phyloP scores from a whole-genome alignment of 37 sponge, comb jelly and placozoan species.

The Agelas oroides region DNA sequence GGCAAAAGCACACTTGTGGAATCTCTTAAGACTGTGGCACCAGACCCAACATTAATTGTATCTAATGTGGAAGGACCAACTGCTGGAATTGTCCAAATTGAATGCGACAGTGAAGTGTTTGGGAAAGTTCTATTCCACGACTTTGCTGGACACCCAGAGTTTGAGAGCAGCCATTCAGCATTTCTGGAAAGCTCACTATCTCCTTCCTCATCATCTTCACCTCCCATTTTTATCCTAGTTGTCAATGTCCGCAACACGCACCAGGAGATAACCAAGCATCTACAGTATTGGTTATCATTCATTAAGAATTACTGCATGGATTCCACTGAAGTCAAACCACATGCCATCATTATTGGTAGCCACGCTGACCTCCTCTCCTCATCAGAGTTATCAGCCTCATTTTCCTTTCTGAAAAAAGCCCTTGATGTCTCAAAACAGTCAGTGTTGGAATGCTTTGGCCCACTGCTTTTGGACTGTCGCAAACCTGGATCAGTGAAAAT shows the following conservation, averaged over 20 bases:
- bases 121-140: conserved; percentile 24
- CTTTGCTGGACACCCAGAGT: conserved; percentile 49
- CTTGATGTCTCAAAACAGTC: background rate
- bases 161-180: conserved; percentile 20
- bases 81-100: conserved; percentile 28
- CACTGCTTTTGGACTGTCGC: background rate
- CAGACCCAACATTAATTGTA: background rate
- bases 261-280: background rate
- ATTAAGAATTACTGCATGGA: conserved; percentile 1
- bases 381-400: too few species aligned
- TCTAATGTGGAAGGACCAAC: conserved; percentile 6
- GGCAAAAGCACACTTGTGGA: conserved; percentile 54
- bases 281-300: conserved; percentile 18
- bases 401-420: background rate
- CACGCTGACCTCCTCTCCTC: background rate
- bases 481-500: background rate
- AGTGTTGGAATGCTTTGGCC: background rate
- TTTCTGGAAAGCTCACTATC: conserved; percentile 12
- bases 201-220: background rate
- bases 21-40: conserved; percentile 2
- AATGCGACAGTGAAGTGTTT: conserved; percentile 9
- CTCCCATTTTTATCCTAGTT: conserved; percentile 23
- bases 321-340: conserved; percentile 5
- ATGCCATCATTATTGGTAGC: conserved; percentile 35
- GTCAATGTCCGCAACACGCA: conserved; percentile 17